Conservation (phyloP, 1,140 invertebrate species). For the Trissolcus basalis region DNA sequence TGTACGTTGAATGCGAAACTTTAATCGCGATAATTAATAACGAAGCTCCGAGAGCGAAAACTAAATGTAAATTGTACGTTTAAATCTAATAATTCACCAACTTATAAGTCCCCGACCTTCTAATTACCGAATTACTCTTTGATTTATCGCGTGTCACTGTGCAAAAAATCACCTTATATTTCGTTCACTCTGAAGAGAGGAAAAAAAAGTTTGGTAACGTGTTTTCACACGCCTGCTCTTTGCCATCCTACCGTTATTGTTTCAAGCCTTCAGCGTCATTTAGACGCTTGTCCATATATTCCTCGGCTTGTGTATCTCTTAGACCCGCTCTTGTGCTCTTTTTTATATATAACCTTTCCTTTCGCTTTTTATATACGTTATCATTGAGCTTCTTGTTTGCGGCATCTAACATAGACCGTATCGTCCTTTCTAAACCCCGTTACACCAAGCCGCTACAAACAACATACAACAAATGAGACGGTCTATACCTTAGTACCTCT, state of each 20-base stretch:
- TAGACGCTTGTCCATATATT: conserved; percentile 24
- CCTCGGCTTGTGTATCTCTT: neutral
- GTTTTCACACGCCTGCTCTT: conserved; percentile 3
- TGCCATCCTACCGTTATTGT: conserved; percentile 19
- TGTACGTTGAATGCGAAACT: conserved; percentile 50
- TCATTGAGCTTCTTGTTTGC: conserved; percentile 41
- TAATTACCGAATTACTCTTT: conserved; percentile 46
- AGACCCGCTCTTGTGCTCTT: conserved; percentile 7
- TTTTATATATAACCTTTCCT: conserved; percentile 6
- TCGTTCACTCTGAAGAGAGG: conserved; percentile 2
- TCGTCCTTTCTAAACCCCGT: conserved; percentile 50
- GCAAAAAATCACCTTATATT: conserved; percentile 38
- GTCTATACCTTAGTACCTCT: neutral
- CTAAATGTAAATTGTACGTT: conserved; percentile 55
- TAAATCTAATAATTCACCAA: conserved; percentile 54
- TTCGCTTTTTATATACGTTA: conserved; percentile 39
- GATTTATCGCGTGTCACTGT: conserved; percentile 31
- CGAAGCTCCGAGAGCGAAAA: conserved; percentile 32
- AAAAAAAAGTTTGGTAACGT: conserved; percentile 31
- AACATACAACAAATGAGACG: neutral
- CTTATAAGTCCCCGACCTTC: conserved; percentile 45
- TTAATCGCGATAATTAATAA: conserved; percentile 56
- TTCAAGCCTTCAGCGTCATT: conserved; percentile 32
- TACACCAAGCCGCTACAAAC: conserved; percentile 35
- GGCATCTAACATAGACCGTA: conserved; percentile 46